Percentiles rank a stretch among this genome's conserved stretches.
Conservation (phyloP, 1,140 invertebrate genomes). For the Zaprionus ornatus region DNA sequence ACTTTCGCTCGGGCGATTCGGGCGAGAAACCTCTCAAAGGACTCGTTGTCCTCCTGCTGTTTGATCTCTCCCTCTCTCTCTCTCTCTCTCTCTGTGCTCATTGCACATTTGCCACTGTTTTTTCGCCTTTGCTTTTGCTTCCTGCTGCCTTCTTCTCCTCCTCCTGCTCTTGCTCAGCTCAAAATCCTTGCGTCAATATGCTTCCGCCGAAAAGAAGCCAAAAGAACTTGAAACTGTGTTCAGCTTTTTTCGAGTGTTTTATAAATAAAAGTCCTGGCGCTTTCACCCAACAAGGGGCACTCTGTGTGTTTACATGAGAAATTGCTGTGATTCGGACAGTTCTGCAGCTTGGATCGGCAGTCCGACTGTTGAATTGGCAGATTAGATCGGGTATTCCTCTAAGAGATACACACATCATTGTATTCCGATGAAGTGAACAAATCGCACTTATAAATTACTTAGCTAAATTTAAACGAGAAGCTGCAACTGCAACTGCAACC, state of each 20-base stretch:
- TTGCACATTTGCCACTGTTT: conserved; percentile 49
- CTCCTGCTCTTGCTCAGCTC: conserved; percentile 13
- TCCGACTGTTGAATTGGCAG: conserved; percentile 75
- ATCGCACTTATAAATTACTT: conserved; percentile 51
- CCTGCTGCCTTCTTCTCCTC: conserved; percentile 1
- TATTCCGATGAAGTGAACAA: conserved; percentile 11
- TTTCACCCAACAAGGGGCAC: conserved; percentile 39
- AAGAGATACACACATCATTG: background rate
- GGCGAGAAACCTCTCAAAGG: conserved; percentile 32
- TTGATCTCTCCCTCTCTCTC: conserved; percentile 60
- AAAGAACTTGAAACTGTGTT: conserved; percentile 39
- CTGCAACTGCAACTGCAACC: conserved; percentile 17
- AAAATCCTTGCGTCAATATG: conserved; percentile 71
- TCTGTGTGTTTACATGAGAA: conserved; percentile 69
- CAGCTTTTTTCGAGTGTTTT: conserved; percentile 71
- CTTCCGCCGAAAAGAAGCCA: conserved; percentile 6
- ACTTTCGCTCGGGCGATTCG: conserved; percentile 57
- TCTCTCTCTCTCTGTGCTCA: conserved; percentile 36
- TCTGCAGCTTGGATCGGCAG: conserved; percentile 44
- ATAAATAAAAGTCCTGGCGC: conserved; percentile 69
- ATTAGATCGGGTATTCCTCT: conserved; percentile 37
- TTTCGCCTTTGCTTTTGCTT: conserved; percentile 23
- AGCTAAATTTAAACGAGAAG: conserved; percentile 13
- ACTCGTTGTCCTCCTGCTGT: conserved; percentile 40
- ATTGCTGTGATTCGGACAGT: conserved; percentile 74